Base-by-base conservation (phyloP, 64 coral and sea anemone genomes). In the Anthopleura sola region DNA sequence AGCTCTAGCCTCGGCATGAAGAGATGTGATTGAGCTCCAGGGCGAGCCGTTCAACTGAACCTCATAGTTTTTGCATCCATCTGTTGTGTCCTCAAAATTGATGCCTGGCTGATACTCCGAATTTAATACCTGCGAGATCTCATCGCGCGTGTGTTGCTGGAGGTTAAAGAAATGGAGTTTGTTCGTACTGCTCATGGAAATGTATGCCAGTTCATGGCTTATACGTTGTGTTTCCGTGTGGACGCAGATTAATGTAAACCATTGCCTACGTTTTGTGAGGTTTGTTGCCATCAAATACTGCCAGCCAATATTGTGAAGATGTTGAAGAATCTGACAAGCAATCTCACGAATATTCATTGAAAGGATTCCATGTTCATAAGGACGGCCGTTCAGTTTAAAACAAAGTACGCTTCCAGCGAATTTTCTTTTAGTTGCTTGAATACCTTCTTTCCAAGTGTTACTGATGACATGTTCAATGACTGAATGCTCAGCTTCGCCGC, bases 371-470 rank as follows among this genome's bases (percentile, higher is more conserved):
- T 37, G 20, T 48, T 79, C 76, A 79, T 37, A 79, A 18, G 76
- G 76, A 47, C 47, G 76, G 38, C 76, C 76, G 20, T 79, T 79
- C 37, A 79, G 31, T 46, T 79, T 79, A 26, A 79, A 79, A 33
- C 76, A 44, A 24, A 79, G 44, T 24, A 79, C 76, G 24, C 39
- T 46, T 79, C 44, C 44, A 18, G 37, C 76, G 31, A 37, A 79
- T n/a, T 79, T 79, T 44, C 18, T 37, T 79, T 79, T 79, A 1
- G 44, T 48, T 46, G 2, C 44, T 14, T 79, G 76, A 17, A 79
- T 79, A 11, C 76, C 76, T 79, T 79, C 76, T 15, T 79, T 79
- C 76, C 76, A 79, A 48, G 76, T 79, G 36, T 79, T 79, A 2
- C 20, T 44, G 15, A 79, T 79, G 37, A 48, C 76, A 24, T 38